These are phyloP conservation scores for Deilephila elpenor DNA, from an alignment of 2,888 invertebrate species.

Conservation along the genomic window DNA sequence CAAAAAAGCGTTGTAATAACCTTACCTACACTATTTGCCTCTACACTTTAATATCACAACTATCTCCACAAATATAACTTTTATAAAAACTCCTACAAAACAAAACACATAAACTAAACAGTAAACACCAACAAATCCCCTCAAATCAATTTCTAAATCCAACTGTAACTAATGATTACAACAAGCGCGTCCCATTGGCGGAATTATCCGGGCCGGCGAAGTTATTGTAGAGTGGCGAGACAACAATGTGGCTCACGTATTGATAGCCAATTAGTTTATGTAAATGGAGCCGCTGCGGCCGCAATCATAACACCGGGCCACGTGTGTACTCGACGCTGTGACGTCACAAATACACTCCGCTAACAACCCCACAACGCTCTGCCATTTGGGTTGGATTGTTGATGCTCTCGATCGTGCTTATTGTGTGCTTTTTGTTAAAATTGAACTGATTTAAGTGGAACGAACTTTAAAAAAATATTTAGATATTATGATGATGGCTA, in stretches of 20 bases:
- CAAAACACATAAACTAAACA: not conserved
- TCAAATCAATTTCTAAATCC: not conserved
- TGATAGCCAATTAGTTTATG: conserved; percentile 16
- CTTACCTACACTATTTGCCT: no score
- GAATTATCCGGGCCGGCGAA: not conserved
- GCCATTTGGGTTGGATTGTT: not conserved
- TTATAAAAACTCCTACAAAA: not conserved
- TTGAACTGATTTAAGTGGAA: no score
- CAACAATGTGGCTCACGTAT: conserved; percentile 1
- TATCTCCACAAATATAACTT: no score
- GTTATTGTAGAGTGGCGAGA: not conserved
- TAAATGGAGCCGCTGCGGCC: not conserved
- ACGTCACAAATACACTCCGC: not conserved
- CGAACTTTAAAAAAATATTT: no score
- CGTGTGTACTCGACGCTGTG: not conserved
- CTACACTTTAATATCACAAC: no score
- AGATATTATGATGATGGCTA: no score
- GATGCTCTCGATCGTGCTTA: not conserved
- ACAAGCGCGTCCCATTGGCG: not conserved
- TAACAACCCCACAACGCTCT: not conserved
- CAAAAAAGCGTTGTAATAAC: no score
- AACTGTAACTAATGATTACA: not conserved
- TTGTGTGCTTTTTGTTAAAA: no score
- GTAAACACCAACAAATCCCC: not conserved
- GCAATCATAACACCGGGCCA: conserved; percentile 1